Percentiles rank a stretch among this genome's conserved stretches.
phyloP scores from a whole-genome alignment of 1,140 invertebrate species.

The Leptopilina boulardi region DNA sequence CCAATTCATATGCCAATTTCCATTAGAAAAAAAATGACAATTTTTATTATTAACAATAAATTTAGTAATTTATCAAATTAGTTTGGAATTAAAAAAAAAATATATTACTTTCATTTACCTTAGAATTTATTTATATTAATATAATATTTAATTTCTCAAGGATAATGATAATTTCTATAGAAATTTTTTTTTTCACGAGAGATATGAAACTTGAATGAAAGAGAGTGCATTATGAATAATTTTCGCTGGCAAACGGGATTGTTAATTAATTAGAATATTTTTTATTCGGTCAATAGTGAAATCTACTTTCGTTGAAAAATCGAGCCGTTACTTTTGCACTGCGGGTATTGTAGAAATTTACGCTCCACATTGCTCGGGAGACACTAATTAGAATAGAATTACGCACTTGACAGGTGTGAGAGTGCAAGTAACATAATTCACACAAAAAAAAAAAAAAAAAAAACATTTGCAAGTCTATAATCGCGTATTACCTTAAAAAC shows the following conservation, averaged over 20 bases:
- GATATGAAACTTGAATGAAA: not conserved
- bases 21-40: not conserved
- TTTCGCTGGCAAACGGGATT: not conserved
- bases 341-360: constrained; percentile 47
- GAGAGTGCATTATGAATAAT: constrained; percentile 18
- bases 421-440: constrained; percentile 70
- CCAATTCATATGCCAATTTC: not conserved
- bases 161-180: no score
- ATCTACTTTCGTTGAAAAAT: constrained; percentile 5
- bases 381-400: constrained; percentile 66
- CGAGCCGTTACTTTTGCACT: not conserved
- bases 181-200: not conserved
- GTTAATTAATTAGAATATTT: constrained; percentile 29
- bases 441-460: constrained; percentile 55
- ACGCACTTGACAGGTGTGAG: constrained; percentile 60
- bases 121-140: no score
- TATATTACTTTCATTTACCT: no score
- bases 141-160: no score
- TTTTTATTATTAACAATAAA: not conserved
- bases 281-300: constrained; percentile 27
- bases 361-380: constrained; percentile 51
- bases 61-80: no score
- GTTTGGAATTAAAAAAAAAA: no score
- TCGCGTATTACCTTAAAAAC: not conserved
- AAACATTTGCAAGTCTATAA: constrained; percentile 29